Base-by-base conservation (phyloP, 1,140 invertebrate species). In the Drosophila ironensis region DNA sequence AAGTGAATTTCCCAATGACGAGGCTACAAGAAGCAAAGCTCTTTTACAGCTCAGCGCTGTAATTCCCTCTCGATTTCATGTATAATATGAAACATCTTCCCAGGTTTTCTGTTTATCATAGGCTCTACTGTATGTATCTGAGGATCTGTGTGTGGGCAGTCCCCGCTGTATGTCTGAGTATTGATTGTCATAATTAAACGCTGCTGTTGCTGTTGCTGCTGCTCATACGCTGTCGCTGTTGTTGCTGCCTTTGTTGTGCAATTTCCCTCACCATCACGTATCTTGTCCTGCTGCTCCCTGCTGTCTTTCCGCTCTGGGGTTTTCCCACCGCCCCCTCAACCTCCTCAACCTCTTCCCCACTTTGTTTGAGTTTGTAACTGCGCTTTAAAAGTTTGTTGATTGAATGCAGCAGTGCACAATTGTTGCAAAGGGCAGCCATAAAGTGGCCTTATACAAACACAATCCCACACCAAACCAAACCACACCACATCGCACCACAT, bases 111-210 rank as follows among this genome's bases (percentile, higher is more conserved):
- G n/a, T n/a, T n/a, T n/a, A n/a, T n/a, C n/a, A n/a, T n/a, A 33
- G 14, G n/a, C 1, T 37, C 0, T 8, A 61, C 59, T 61, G 28
- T 60, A 46, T 37, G 25, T 60, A 45, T 59, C 44, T 7, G n/a
- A 28, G 47, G 37, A 52, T 59, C 25, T 38, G 28, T 50, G 41
- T 46, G 20, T 35, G 28, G 33, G 8, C 8, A 45, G 42, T 53
- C 20, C 40, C 28, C 37, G 20, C n/a, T 37, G 38, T 72, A 22
- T 72, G 53, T 71, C 25, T 56, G 57, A 51, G 70, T 84, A 84
- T 84, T 84, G 78, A 84, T 84, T 84, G 78, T 86, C 78, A 84
- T 84, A 84, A 84, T 84, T 84, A 84, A 84, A 84, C 74, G 78
- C 78, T 82, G 41, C 51, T 52, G 20, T 11, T 16, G 12, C 14